Evolutionary conservation across 2,797 vertebrate genomes (phyloP).

Genomic region (Scarus forsteni): DNA sequence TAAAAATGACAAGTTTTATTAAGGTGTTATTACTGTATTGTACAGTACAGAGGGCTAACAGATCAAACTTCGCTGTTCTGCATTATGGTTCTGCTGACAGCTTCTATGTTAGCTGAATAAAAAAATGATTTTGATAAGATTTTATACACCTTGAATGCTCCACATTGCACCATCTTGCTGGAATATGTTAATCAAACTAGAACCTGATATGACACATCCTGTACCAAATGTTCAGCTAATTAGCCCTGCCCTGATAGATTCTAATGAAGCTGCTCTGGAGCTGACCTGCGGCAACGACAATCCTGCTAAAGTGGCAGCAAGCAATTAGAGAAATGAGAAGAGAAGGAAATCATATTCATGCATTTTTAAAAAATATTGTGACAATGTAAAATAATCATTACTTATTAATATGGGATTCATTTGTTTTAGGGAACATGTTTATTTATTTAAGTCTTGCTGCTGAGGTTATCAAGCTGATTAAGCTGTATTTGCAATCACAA

Average conservation of each 20-base stretch:
- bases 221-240: slow-evolving; percentile 28
- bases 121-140: too few relatives aligned
- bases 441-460: slow-evolving; percentile 35
- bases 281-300: slow-evolving; percentile 24
- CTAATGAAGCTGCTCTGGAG: slow-evolving; percentile 17
- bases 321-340: background rate
- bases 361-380: slow-evolving; percentile 45
- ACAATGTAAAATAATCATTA: slow-evolving; percentile 52
- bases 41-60: too few relatives aligned
- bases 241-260: slow-evolving; percentile 1
- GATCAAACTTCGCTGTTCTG: too few relatives aligned
- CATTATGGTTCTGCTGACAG: too few relatives aligned
- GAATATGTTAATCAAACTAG: background rate
- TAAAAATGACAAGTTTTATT: too few relatives aligned
- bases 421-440: slow-evolving; percentile 34
- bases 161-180: background rate
- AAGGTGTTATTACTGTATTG: too few relatives aligned
- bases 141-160: too few relatives aligned
- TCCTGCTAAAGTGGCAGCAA: background rate
- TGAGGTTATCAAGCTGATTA: slow-evolving; percentile 37
- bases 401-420: slow-evolving; percentile 39
- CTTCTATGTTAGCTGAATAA: too few relatives aligned
- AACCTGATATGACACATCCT: slow-evolving; percentile 14
- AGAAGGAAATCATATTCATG: slow-evolving; percentile 16
- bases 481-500: slow-evolving; percentile 21